These are phyloP conservation scores for Catajapyx aquilonaris DNA, from an alignment of 1,140 invertebrate species.

Conservation along the genomic window DNA sequence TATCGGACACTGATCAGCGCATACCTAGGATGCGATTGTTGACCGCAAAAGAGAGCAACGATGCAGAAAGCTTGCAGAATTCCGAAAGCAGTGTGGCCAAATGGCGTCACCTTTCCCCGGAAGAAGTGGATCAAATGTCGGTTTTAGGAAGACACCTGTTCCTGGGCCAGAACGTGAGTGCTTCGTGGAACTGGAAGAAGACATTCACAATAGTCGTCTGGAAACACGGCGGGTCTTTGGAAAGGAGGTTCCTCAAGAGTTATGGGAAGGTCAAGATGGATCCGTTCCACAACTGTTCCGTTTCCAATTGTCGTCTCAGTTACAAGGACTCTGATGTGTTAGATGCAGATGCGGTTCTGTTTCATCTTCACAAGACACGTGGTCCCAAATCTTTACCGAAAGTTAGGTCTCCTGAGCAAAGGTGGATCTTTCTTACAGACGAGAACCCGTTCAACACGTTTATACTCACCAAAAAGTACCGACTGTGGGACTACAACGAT, in stretches of 20 bases:
- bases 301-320: constrained; percentile 27
- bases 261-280: constrained; percentile 17
- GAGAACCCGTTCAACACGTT: constrained; percentile 34
- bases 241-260: constrained; percentile 19
- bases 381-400: constrained; percentile 18
- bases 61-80: too few relatives aligned
- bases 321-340: constrained; percentile 21
- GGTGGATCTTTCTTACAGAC: constrained; percentile 37
- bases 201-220: constrained; percentile 21
- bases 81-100: neutral
- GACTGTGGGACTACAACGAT: constrained; percentile 25
- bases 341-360: constrained; percentile 29
- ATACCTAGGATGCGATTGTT: too few relatives aligned
- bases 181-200: constrained; percentile 5
- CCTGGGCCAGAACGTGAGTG: neutral
- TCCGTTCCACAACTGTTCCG: constrained; percentile 31
- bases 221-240: constrained; percentile 20
- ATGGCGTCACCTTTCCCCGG: neutral
- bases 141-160: neutral
- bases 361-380: constrained; percentile 29
- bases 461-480: constrained; percentile 14
- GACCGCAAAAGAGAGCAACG: too few relatives aligned
- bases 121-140: constrained; percentile 2
- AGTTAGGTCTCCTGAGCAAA: constrained; percentile 20
- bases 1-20: too few relatives aligned